Percentiles rank a stretch among this genome's conserved stretches.
Evolutionary conservation across 2,113 vertebrate species (phyloP).

Genomic region (Muntiacus muntjak): DNA sequence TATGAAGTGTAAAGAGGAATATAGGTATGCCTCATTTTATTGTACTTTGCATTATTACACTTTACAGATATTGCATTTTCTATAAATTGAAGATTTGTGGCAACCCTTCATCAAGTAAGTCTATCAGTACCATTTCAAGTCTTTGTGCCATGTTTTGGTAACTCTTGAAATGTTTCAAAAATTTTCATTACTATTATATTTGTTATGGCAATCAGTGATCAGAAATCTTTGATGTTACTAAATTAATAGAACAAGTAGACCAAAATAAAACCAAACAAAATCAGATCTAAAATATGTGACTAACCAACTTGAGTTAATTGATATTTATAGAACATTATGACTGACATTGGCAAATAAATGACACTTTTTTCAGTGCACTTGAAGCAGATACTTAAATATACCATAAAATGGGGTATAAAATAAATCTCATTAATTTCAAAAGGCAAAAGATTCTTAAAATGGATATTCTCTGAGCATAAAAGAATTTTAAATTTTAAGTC

Average conservation of each 20-base stretch:
- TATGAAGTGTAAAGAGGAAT: background rate
- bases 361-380: background rate
- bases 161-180: background rate
- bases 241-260: background rate
- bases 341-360: background rate
- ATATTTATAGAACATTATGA: background rate
- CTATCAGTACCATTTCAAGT: background rate
- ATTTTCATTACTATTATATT: background rate
- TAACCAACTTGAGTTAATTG: background rate
- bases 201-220: background rate
- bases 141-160: background rate
- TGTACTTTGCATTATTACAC: background rate
- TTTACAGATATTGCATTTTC: background rate
- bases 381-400: background rate
- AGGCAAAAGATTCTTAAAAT: background rate
- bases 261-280: background rate
- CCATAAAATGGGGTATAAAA: background rate
- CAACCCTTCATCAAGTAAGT: background rate
- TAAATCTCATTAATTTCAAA: background rate
- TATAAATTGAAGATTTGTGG: background rate
- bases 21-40: background rate
- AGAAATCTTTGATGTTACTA: background rate
- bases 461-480: background rate
- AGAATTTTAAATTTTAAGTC: background rate
- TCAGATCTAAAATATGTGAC: background rate